phyloP scores from a whole-genome alignment of 2,113 vertebrate genomes.

The Hypomesus transpacificus region DNA sequence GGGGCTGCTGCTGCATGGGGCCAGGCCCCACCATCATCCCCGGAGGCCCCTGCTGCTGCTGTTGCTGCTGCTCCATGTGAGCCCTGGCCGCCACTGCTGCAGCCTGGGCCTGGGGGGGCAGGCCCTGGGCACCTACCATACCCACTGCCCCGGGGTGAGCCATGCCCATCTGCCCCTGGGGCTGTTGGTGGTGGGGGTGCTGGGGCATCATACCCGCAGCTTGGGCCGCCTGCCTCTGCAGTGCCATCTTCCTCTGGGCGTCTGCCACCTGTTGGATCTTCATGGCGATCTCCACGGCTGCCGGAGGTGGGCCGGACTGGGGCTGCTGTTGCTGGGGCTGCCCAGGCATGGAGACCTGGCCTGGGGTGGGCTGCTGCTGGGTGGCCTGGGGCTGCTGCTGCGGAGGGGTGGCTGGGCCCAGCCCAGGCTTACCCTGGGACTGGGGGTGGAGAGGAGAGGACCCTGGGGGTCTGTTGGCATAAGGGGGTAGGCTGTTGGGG shows the following conservation, averaged over 20 bases:
- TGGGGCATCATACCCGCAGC: constrained; percentile 71
- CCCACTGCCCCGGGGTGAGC: constrained; percentile 69
- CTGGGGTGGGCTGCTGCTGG: constrained; percentile 69
- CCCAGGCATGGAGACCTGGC: constrained; percentile 44
- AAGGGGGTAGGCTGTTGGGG: constrained; percentile 76
- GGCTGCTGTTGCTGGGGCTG: constrained; percentile 66
- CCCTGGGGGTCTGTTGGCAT: constrained; percentile 76
- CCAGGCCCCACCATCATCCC: constrained; percentile 71
- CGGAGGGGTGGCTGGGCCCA: constrained; percentile 82
- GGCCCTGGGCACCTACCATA: constrained; percentile 72
- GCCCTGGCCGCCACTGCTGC: constrained; percentile 60
- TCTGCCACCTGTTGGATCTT: constrained; percentile 96
- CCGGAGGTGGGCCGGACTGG: constrained; percentile 84
- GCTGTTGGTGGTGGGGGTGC: constrained; percentile 80
- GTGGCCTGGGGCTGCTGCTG: constrained; percentile 74
- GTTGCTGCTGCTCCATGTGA: constrained; percentile 58
- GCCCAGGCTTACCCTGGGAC: constrained; percentile 90
- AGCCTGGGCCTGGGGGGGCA: constrained; percentile 69
- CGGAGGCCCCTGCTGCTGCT: constrained; percentile 46
- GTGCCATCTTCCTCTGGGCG: constrained; percentile 92
- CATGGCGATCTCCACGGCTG: constrained; percentile 97
- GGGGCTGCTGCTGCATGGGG: constrained; percentile 59
- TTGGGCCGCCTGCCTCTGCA: constrained; percentile 78
- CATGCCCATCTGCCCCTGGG: constrained; percentile 80
- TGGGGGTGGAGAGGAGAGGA: constrained; percentile 83